A percentile compares a stretch with the other conserved stretches of the same genome.
These are phyloP conservation scores for Serripes groenlandicus DNA, from an alignment of 2,888 invertebrate species.

Conservation along the genomic window DNA sequence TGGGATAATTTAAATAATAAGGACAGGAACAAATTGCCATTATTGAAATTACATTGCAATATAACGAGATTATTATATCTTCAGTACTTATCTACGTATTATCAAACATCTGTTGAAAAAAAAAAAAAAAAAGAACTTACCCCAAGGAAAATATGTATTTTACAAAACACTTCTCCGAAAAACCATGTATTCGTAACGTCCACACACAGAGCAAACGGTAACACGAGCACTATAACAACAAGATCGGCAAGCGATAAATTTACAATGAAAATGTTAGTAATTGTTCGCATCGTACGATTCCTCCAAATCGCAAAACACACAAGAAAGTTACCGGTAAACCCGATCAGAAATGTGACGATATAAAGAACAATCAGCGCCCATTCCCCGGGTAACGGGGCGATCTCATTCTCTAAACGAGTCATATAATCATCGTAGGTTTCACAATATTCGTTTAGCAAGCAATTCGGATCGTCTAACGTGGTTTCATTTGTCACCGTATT, in stretches of 20 bases:
- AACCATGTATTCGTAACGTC: conserved; percentile 98
- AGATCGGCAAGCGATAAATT: conserved; percentile 95
- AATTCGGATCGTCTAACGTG: conserved; percentile 4
- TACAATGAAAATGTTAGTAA: conserved; percentile 97
- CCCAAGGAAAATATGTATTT: conserved; percentile 95
- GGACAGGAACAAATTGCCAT: too few relatives aligned
- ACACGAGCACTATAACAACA: conserved; percentile 94
- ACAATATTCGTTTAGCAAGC: conserved; percentile 30
- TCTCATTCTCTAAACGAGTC: conserved; percentile 39
- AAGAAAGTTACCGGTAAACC: conserved; percentile 93
- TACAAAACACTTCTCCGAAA: conserved; percentile 94
- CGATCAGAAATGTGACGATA: conserved; percentile 92
- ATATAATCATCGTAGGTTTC: conserved; percentile 65
- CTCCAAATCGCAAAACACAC: conserved; percentile 96
- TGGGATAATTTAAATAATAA: too few relatives aligned
- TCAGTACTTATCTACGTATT: too few relatives aligned
- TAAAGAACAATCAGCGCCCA: conserved; percentile 93
- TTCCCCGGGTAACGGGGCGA: conserved; percentile 84
- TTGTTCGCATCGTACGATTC: conserved; percentile 95
- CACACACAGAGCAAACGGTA: conserved; percentile 95
- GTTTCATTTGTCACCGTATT: neutral
- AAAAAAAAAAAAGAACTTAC: conserved; percentile 87
- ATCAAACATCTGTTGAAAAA: neutral
- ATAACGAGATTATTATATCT: too few relatives aligned
- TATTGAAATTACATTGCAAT: too few relatives aligned